Percentiles rank a stretch among this genome's conserved stretches.
Conservation (phyloP, 2,113 vertebrate species). For the Hymenochirus boettgeri region DNA sequence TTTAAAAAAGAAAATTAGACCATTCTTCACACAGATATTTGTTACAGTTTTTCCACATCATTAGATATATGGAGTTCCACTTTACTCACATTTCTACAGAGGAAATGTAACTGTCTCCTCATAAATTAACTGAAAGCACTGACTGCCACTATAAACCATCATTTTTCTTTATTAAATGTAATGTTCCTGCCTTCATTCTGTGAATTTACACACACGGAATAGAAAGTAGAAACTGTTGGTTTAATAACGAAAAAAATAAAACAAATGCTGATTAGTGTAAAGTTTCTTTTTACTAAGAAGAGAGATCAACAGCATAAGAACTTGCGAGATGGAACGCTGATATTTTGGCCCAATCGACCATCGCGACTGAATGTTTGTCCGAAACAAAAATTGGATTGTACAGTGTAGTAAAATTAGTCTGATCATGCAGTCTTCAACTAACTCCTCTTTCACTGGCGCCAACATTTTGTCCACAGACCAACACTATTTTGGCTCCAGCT, state of each 20-base stretch:
- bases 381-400: no score
- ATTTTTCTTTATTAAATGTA: conserved; percentile 43
- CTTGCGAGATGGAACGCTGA: no score
- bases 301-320: no score
- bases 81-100: conserved; percentile 41
- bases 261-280: no score
- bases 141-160: conserved; percentile 39
- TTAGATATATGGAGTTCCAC: conserved; percentile 39
- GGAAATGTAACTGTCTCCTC: conserved; percentile 36
- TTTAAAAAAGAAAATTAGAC: conserved; percentile 41
- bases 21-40: conserved; percentile 41
- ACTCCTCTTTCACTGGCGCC: no score
- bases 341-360: no score
- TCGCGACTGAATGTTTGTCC: no score
- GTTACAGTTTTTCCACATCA: conserved; percentile 42
- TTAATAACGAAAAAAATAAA: conserved; percentile 13
- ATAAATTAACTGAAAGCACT: conserved; percentile 43
- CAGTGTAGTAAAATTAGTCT: no score
- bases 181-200: conserved; percentile 39
- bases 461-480: no score
- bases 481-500: no score
- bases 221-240: conserved; percentile 32
- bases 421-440: no score
- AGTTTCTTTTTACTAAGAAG: no score
- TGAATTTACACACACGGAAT: conserved; percentile 43